Base-by-base conservation (phyloP, 1,140 invertebrate genomes). In the Drosophila kohkoa region DNA sequence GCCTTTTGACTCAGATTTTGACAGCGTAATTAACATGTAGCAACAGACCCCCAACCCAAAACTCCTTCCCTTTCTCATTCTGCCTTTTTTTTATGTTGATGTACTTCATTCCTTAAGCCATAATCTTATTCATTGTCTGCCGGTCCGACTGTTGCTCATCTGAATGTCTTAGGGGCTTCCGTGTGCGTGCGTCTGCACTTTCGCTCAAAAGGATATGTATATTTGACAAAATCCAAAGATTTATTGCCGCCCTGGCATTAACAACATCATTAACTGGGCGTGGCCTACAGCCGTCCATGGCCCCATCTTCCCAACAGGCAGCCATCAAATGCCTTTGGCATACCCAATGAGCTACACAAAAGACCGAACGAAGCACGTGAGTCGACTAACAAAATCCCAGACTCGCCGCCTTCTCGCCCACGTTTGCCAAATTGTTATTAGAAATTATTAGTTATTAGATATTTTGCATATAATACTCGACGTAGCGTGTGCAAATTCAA, bases 1-100 rank as follows among this genome's bases (percentile, higher is more conserved):
- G 6, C 7, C 52, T 35, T 15, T 5, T 7, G 30, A 25, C 20
- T 25, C 41, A 38, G 59, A 57, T 54, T 58, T 71, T 71, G 73
- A 76, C 73, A 60, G 67, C 45, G 46, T 76, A 72, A 76, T 75
- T 76, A 71, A 65, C 55, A 76, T 71, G 68, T 54, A 59, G 43
- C 20, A 25, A 25, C 20, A 25, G 20, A 25, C 3, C 20, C 20
- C 15, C 16, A 10, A 8, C 28, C n/a, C 32, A 46, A 13, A 11
- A 11, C 3, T 41, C 38, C n/a, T 10, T 41, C 38, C 10, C 38
- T 41, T 32, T 52, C 28, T 25, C 5, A 6, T n/a, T 54, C 13
- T 54, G 5, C 2, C 3, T 4, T 52, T 4, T 54, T 13, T 5
- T 6, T 54, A 3, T 54, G 8, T n/a, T 11, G 7, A 3, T 11